Evolutionary conservation across 2,113 vertebrate species (phyloP), one percentile per base, ranked within the genome.

Genomic region (Sinocyclocheilus grahami): DNA sequence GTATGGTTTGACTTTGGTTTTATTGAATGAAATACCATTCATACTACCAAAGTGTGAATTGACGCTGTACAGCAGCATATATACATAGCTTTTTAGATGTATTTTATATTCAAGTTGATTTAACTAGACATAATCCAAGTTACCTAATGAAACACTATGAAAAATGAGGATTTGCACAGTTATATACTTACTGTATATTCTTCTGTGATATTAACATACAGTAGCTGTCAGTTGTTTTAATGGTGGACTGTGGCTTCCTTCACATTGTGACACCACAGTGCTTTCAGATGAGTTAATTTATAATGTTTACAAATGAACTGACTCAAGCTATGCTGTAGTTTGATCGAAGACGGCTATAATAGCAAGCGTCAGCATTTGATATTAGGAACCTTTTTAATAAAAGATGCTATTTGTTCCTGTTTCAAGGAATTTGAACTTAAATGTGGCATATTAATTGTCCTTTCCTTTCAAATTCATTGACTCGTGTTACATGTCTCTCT

Each of bases 351-450:
- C 78, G 88, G 91, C 88, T 92, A 90, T 91, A 89, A 84, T 86
- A 76, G 81, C 85, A 51, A 82, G 85, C 89, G 93, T 93, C 89
- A 83, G 87, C 87, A 88, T 93, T 93, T 83, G 78, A 88, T 92
- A 88, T 91, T 87, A 92, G 81, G 63, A 92, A 83, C 62, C 90
- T 94, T 94, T 93, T 91, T 93, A 84, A 92, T 89, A 92, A 94
- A 93, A 94, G 92, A 91, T 90, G 86, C 87, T 84, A 90, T 91
- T 95, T 85, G 53, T 95, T 96, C 93, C 94, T 95, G 95, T 96
- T 96, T 94, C 92, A 96, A 94, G 95, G 93, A 95, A 95, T 92
- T 85, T 78, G 92, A 90, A 89, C 82, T 91, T 88, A 90, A 89
- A 18, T 65, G 84, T 83, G 86, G 88, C 86, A 86, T 90, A 78